These are phyloP conservation scores for Pitta sordida DNA, from an alignment of 2,113 vertebrate species.

Conservation along the genomic window DNA sequence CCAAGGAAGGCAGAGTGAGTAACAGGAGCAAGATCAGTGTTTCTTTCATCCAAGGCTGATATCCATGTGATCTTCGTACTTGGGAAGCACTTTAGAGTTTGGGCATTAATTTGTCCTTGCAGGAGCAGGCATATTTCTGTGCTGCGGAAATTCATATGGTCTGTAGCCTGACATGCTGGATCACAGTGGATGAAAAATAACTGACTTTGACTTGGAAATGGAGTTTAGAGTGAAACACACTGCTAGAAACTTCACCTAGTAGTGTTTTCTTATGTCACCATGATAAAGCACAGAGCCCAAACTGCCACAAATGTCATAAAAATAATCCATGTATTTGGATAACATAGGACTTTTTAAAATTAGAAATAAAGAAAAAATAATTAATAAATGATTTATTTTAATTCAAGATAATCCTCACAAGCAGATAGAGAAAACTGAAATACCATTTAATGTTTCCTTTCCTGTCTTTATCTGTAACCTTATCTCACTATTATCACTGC, in stretches of 20 bases:
- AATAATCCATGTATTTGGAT: not conserved
- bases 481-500: not conserved
- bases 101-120: not conserved
- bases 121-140: not conserved
- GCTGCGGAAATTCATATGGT: not conserved
- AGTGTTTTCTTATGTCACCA: not conserved
- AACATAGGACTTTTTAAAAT: not conserved
- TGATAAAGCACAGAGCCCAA: not conserved
- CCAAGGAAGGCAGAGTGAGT: not conserved
- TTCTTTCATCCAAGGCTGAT: not conserved
- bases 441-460: not conserved
- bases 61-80: not conserved
- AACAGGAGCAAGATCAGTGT: not conserved
- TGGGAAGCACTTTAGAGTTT: not conserved
- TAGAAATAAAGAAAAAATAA: not conserved
- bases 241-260: not conserved
- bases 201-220: not conserved
- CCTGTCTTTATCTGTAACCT: not conserved
- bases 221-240: not conserved
- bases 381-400: slow-evolving; percentile 20
- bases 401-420: not conserved
- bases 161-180: not conserved
- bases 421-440: not conserved
- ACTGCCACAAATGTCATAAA: not conserved
- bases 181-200: not conserved